Evolutionary conservation across 2,888 invertebrate genomes (phyloP).

Genomic region (Cataglyphis cursor): DNA sequence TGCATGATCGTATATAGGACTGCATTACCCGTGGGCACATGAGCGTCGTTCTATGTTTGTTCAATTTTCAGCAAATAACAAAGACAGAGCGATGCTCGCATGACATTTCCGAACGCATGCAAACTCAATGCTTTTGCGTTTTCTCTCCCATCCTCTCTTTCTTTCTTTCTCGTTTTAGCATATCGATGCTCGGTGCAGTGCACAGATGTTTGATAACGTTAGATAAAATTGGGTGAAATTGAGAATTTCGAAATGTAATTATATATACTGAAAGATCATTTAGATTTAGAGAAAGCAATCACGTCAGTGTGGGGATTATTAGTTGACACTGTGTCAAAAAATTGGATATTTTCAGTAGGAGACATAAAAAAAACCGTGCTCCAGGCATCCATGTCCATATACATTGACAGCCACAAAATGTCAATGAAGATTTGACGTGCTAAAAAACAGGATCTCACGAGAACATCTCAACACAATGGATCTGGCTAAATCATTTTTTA

Average conservation of each 20-base stretch:
- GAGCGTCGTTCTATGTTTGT: too few species aligned
- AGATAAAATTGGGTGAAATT: neutral
- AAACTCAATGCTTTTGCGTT: neutral
- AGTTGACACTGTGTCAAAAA: neutral
- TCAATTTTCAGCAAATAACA: too few species aligned
- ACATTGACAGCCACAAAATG: neutral
- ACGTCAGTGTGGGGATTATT: neutral
- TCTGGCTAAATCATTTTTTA: slow-evolving; percentile 96
- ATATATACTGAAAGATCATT: neutral
- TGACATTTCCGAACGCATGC: too few species aligned
- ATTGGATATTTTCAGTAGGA: neutral
- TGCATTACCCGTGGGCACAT: too few species aligned
- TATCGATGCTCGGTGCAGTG: neutral
- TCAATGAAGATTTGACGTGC: slow-evolving; percentile 20
- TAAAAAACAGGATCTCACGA: neutral
- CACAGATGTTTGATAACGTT: neutral
- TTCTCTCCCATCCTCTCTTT: neutral
- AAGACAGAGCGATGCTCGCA: too few species aligned
- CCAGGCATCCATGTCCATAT: neutral
- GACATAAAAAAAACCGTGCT: neutral
- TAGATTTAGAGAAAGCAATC: neutral
- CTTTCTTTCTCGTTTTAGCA: neutral
- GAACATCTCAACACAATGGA: slow-evolving; percentile 90
- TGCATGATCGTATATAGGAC: too few species aligned
- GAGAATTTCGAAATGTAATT: neutral